These are phyloP conservation scores for Urocolius indicus DNA, from an alignment of 2,113 vertebrate species.

Conservation along the genomic window DNA sequence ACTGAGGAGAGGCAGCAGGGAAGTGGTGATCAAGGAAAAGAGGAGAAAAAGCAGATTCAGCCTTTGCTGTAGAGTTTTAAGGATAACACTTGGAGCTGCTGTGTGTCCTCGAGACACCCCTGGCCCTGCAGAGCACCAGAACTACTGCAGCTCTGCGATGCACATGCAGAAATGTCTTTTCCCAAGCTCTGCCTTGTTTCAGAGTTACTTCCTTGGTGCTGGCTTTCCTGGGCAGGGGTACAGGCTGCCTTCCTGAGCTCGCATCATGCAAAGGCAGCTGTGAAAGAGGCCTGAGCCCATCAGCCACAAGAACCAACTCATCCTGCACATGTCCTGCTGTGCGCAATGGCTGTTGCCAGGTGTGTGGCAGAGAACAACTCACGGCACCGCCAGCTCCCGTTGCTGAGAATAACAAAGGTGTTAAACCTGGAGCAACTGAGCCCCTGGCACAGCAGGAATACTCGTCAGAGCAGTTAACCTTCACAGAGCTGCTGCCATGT, in stretches of 20 bases:
- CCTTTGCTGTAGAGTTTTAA: background rate
- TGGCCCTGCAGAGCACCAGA: background rate
- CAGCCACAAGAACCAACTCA: rapidly evolving
- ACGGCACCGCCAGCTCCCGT: rapidly evolving
- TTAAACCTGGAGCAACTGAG: background rate
- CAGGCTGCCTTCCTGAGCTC: rapidly evolving
- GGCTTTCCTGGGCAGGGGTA: background rate
- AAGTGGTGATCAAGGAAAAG: background rate
- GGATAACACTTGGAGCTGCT: background rate
- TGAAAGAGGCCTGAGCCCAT: background rate
- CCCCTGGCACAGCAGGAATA: background rate
- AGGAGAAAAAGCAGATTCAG: background rate
- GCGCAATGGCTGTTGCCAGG: rapidly evolving
- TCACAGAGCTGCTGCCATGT: background rate
- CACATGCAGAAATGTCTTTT: rapidly evolving
- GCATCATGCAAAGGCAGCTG: background rate
- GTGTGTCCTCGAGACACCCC: background rate
- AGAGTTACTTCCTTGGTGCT: background rate
- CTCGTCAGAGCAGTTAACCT: constrained; percentile 18
- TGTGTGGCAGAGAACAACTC: background rate
- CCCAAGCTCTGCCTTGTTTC: background rate
- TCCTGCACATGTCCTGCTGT: rapidly evolving
- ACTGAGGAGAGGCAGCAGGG: background rate
- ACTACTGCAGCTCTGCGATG: background rate
- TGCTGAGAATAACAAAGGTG: background rate